Conservation (phyloP, 2,888 invertebrate species). For the Zaprionus obscuricornis region DNA sequence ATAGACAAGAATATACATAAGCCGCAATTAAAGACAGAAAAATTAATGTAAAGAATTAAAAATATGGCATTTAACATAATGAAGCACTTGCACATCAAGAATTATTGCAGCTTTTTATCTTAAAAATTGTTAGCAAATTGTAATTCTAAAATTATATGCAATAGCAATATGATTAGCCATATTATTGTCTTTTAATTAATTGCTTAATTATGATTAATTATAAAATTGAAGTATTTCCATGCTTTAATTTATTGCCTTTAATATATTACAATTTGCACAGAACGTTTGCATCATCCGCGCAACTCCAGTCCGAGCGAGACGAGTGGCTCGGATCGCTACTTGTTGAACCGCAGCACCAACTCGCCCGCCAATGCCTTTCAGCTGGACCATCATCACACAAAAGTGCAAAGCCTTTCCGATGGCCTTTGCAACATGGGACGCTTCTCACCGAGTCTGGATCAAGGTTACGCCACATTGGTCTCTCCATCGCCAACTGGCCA, state of each 20-base stretch:
- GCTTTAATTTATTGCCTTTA: not conserved
- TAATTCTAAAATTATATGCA: too few relatives aligned
- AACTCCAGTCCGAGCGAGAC: constrained; percentile 83
- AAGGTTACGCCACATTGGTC: constrained; percentile 92
- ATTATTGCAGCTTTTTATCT: too few relatives aligned
- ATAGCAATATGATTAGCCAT: too few relatives aligned
- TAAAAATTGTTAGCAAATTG: too few relatives aligned
- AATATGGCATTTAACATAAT: too few relatives aligned
- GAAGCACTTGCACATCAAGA: too few relatives aligned
- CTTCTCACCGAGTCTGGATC: constrained; percentile 89
- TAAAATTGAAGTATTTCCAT: too few relatives aligned
- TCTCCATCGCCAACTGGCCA: constrained; percentile 85
- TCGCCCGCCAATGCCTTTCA: constrained; percentile 81
- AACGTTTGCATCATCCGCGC: constrained; percentile 78
- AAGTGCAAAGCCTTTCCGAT: constrained; percentile 82
- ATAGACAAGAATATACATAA: too few relatives aligned
- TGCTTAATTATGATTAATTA: too few relatives aligned
- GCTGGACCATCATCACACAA: constrained; percentile 81
- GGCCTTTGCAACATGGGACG: constrained; percentile 83
- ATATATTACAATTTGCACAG: constrained; percentile 37
- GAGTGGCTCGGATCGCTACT: constrained; percentile 83
- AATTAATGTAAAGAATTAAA: too few relatives aligned
- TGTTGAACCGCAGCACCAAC: constrained; percentile 80
- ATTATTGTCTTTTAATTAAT: too few relatives aligned
- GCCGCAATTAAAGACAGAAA: too few relatives aligned